Conservation (phyloP, 2,797 vertebrate species). For the Carapus acus region DNA sequence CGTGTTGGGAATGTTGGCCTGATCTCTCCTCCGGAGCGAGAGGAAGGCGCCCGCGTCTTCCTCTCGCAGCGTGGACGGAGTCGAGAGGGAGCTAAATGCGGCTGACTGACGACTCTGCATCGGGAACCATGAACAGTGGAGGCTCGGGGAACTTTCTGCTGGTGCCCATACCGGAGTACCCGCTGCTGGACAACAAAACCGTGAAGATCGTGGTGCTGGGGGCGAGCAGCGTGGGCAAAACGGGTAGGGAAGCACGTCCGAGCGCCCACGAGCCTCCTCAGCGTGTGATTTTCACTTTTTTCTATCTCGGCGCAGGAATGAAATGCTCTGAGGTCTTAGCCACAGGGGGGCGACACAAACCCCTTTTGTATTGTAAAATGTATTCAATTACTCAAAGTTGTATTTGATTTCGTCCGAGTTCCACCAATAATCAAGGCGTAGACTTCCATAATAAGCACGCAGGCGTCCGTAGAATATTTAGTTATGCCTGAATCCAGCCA, state of each 20-base stretch:
- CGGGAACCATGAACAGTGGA: conserved; percentile 80
- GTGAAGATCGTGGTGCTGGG: conserved; percentile 90
- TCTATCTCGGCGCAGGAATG: too few species aligned
- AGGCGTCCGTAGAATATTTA: too few species aligned
- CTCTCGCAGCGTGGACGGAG: conserved; percentile 9
- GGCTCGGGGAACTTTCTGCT: conserved; percentile 84
- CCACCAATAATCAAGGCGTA: too few species aligned
- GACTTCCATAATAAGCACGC: too few species aligned
- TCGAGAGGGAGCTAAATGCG: conserved; percentile 66
- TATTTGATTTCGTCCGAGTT: too few species aligned
- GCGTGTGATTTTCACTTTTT: too few species aligned
- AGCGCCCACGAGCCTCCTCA: neutral
- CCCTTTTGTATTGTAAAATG: too few species aligned
- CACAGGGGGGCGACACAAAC: too few species aligned
- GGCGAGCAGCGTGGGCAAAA: conserved; percentile 87
- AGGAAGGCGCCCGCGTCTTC: conserved; percentile 1
- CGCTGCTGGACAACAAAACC: conserved; percentile 80
- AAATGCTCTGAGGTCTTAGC: too few species aligned
- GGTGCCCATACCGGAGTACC: conserved; percentile 88
- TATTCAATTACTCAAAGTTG: too few species aligned
- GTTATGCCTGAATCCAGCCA: too few species aligned
- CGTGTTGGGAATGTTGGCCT: conserved; percentile 10
- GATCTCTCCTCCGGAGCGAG: conserved; percentile 1
- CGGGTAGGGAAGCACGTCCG: conserved; percentile 66
- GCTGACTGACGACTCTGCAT: conserved; percentile 61